Percentiles rank a stretch among this genome's conserved stretches.
Evolutionary conservation across 2,113 vertebrate species (phyloP).

Genomic region (Aegithalos caudatus): DNA sequence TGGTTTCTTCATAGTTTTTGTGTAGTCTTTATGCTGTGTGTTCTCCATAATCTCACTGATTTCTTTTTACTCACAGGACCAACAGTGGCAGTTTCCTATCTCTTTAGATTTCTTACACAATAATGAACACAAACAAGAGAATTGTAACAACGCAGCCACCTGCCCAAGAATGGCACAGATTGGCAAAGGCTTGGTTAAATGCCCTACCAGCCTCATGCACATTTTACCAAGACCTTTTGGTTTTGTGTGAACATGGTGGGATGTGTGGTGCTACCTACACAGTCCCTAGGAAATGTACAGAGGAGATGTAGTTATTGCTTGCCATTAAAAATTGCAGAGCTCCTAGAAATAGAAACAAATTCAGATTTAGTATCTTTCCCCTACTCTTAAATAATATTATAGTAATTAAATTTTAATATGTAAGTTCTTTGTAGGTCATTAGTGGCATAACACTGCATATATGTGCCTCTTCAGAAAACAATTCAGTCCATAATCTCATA

Average conservation of each 20-base stretch:
- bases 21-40: background rate
- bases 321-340: background rate
- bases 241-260: background rate
- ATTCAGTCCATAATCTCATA: conserved; percentile 20
- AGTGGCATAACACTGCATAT: background rate
- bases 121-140: background rate
- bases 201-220: background rate
- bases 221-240: background rate
- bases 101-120: background rate
- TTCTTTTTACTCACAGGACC: background rate
- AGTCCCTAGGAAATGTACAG: background rate
- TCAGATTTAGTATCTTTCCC: background rate
- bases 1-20: background rate
- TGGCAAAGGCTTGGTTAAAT: background rate
- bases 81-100: background rate
- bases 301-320: background rate
- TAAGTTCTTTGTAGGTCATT: conserved; percentile 18
- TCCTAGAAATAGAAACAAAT: background rate
- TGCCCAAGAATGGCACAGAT: background rate
- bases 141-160: background rate
- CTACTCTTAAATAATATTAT: background rate
- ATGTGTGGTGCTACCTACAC: background rate
- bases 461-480: conserved; percentile 23
- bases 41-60: background rate
- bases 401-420: conserved; percentile 24